Base-by-base conservation (phyloP, 2,888 invertebrate species). In the Cyclophora albipunctata region DNA sequence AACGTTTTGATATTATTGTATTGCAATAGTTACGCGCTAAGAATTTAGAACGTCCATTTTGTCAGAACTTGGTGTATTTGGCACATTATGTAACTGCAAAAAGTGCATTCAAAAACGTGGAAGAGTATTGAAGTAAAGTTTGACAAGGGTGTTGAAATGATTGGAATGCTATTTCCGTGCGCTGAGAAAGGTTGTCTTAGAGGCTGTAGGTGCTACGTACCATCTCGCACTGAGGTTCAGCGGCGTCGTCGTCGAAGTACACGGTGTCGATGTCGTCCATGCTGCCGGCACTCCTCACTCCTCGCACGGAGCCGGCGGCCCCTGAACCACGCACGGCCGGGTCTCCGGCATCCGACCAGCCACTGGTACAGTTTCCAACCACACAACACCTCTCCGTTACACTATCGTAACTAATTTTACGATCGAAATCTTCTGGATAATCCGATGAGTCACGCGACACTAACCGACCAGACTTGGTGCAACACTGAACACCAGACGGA, bases 201-300 rank as follows among this genome's bases (percentile, higher is more conserved):
- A 69, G 69, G 71, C 66, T 62, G 63, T 20, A 20, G 20, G 20
- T 20, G 20, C 20, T 20, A 78, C 87, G 61, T 80, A 89, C 89
- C 89, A 89, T 89, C 73, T 89, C 87, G 81, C 80, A 84, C 72
- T 85, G 82, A 72, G 79, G 74, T 77, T 86, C 87, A 71, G 78
- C 87, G 71, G 78, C 82, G 76, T 87, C 88, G 83, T 88, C 89
- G 87, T 89, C 89, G 86, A 88, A 88, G 78, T 87, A 87, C 72
- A 83, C 71, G 63, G 78, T 78, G 69, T 79, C 81, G 74, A 86
- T 84, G 81, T 86, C 89, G 80, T 88, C 89, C 89, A 89, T 89
- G 67, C 83, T 84, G 78, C 72, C 67, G 74, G 66, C 73, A 69
- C 73, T 67, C 73, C 77, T 81, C 74, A 78, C 74, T 75, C 73